A percentile compares a stretch with the other conserved stretches of the same genome.
Evolutionary conservation across 2,113 vertebrate genomes (phyloP).

Genomic region (Hemichromis elongatus): DNA sequence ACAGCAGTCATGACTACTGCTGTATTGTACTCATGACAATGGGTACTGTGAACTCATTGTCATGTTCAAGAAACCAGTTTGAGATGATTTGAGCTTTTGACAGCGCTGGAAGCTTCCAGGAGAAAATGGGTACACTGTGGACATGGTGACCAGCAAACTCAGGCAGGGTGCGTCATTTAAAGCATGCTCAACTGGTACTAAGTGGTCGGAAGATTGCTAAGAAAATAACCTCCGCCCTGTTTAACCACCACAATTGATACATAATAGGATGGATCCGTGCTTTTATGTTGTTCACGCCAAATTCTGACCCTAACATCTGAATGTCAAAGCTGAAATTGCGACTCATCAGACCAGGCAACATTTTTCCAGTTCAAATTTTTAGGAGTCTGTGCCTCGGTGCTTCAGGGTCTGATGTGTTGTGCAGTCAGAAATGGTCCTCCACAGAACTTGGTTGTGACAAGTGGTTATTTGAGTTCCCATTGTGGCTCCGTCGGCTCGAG

Average conservation of each 20-base stretch:
- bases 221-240: background rate
- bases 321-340: background rate
- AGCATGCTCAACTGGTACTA: background rate
- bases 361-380: too few species aligned
- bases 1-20: background rate
- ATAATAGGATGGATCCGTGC: background rate
- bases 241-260: background rate
- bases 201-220: background rate
- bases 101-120: background rate
- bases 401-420: background rate
- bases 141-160: background rate
- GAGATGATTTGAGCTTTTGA: background rate
- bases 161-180: background rate
- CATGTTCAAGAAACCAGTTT: background rate
- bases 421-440: background rate
- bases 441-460: background rate
- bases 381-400: background rate
- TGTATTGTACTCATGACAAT: background rate
- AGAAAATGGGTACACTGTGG: background rate
- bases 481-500: background rate
- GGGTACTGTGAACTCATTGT: background rate
- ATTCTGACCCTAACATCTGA: background rate
- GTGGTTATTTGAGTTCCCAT: background rate
- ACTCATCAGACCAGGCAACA: background rate
- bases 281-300: background rate